Evolutionary conservation across 37 sponge, comb jelly and placozoan species (phyloP).

Genomic region (Oopsacas minuta): DNA sequence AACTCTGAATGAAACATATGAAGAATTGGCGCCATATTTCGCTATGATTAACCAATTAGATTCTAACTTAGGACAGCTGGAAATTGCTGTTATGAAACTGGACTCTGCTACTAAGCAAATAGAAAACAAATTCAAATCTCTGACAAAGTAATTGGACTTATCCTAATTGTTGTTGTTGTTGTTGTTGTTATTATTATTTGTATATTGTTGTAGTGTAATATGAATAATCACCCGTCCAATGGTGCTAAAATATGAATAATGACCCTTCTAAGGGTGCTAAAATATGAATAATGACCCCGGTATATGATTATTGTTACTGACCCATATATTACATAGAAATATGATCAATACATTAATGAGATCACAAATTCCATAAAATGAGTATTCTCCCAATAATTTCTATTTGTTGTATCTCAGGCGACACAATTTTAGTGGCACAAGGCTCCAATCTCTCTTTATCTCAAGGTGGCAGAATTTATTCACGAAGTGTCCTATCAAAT

Average conservation of each 20-base stretch:
- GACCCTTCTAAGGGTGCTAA: too few relatives aligned
- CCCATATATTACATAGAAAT: background rate
- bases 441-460: background rate
- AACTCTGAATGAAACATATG: background rate
- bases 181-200: background rate
- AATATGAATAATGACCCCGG: too few relatives aligned
- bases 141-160: background rate
- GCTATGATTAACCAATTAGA: background rate
- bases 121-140: conserved; percentile 13
- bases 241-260: too few relatives aligned
- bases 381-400: background rate
- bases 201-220: too few relatives aligned
- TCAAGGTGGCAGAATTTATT: background rate
- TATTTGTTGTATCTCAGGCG: background rate
- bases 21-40: background rate
- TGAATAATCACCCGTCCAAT: too few relatives aligned
- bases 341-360: too few relatives aligned
- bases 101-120: background rate
- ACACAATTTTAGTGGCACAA: background rate
- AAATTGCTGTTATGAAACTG: background rate
- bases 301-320: too few relatives aligned
- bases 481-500: background rate
- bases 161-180: background rate
- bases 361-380: too few relatives aligned
- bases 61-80: background rate